These are phyloP conservation scores for Mylabris sibirica DNA, from an alignment of 2,888 invertebrate genomes.

Conservation along the genomic window DNA sequence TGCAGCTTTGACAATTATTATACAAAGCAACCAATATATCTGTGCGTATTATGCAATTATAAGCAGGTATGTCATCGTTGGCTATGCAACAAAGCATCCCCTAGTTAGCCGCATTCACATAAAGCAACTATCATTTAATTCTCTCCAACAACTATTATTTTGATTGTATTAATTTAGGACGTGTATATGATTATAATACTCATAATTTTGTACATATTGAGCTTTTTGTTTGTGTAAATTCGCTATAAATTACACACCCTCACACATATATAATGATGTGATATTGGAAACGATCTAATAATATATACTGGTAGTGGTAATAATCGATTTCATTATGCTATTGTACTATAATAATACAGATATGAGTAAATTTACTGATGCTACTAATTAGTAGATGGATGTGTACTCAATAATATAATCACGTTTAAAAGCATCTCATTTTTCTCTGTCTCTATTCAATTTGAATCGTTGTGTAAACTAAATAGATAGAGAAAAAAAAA, in stretches of 20 bases:
- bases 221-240: background rate
- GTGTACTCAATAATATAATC: slow-evolving; percentile 28
- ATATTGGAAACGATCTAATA: background rate
- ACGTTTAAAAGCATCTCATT: slow-evolving; percentile 1
- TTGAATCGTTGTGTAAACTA: slow-evolving; percentile 22
- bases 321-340: background rate
- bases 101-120: background rate
- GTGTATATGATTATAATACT: background rate
- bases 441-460: slow-evolving; percentile 7
- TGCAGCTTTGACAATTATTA: background rate
- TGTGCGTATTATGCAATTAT: background rate
- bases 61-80: background rate
- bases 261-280: background rate
- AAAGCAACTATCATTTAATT: slow-evolving; percentile 1
- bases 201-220: background rate
- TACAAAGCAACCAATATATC: background rate
- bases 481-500: background rate
- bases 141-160: background rate
- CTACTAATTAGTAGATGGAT: slow-evolving; percentile 32
- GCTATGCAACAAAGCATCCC: background rate
- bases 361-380: slow-evolving; percentile 23
- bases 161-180: background rate
- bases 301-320: background rate
- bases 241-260: background rate
- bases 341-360: background rate